phyloP scores from a whole-genome alignment of 1,140 invertebrate species.

The Palaemon carinicauda region DNA sequence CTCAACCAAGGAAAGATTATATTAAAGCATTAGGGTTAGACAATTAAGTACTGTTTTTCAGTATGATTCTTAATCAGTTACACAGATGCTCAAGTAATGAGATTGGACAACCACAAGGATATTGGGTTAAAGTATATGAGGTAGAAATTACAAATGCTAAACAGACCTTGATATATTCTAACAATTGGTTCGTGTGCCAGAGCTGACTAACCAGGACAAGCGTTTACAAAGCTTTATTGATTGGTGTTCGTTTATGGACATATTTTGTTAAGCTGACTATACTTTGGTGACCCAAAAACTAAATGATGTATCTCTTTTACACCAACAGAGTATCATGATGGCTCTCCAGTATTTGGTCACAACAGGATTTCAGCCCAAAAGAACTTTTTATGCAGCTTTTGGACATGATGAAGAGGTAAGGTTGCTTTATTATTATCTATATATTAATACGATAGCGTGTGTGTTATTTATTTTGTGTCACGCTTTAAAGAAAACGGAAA shows the following conservation, averaged over 20 bases:
- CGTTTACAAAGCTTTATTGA: background rate
- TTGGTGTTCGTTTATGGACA: background rate
- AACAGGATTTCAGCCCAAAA: conserved; percentile 64
- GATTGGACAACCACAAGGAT: background rate
- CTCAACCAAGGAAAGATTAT: no score
- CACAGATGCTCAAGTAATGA: no score
- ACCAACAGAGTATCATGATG: conserved; percentile 69
- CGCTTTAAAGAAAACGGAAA: no score
- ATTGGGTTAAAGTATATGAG: background rate
- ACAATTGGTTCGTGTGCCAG: no score
- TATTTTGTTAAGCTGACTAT: background rate
- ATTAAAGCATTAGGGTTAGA: no score
- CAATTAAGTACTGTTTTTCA: no score
- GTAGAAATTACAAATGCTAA: background rate
- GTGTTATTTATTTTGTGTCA: no score
- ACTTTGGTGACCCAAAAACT: no score
- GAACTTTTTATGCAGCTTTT: conserved; percentile 71
- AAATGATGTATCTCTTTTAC: background rate
- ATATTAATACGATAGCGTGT: no score
- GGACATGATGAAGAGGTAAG: conserved; percentile 73
- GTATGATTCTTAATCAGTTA: no score
- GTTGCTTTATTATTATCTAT: background rate
- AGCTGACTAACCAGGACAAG: no score
- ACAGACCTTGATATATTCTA: no score
- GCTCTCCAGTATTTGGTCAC: conserved; percentile 67